Evolutionary conservation across 2,888 invertebrate genomes (phyloP).

Genomic region (Lacanobia oleracea): DNA sequence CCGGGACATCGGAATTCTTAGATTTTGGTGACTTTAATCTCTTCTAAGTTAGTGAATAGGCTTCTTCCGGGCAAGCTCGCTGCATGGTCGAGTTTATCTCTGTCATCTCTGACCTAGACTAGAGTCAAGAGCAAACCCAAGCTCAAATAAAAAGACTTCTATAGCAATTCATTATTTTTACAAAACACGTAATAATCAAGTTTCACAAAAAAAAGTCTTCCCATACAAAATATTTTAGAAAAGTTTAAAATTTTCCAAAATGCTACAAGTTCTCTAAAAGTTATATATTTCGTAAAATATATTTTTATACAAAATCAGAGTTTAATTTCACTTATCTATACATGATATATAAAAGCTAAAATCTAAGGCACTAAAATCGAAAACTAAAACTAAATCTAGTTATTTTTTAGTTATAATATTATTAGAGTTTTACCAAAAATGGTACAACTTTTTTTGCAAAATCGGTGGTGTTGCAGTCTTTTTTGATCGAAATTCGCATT

Average conservation of each 20-base stretch:
- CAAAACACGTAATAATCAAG: constrained; percentile 11
- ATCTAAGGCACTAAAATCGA: constrained; percentile 63
- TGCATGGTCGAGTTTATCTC: too few relatives aligned
- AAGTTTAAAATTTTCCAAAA: constrained; percentile 36
- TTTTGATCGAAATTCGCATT: constrained; percentile 42
- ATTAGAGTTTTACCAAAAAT: constrained; percentile 56
- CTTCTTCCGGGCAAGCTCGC: too few relatives aligned
- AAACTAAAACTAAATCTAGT: constrained; percentile 47
- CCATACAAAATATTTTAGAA: constrained; percentile 31
- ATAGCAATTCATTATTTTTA: constrained; percentile 6
- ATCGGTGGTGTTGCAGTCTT: constrained; percentile 65
- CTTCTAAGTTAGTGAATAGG: too few relatives aligned
- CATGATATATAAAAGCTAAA: constrained; percentile 41
- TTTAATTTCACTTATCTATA: constrained; percentile 13
- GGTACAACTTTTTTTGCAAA: constrained; percentile 34
- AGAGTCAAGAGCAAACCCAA: too few relatives aligned
- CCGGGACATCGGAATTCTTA: too few relatives aligned
- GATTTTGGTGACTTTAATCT: too few relatives aligned
- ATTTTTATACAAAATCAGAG: constrained; percentile 58
- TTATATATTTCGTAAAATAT: constrained; percentile 30
- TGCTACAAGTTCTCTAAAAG: constrained; percentile 10
- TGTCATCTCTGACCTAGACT: too few relatives aligned
- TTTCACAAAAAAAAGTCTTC: constrained; percentile 6
- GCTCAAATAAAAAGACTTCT: not conserved
- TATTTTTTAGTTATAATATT: constrained; percentile 27